phyloP scores from a whole-genome alignment of 2,797 vertebrate species.

The Alca torda region DNA sequence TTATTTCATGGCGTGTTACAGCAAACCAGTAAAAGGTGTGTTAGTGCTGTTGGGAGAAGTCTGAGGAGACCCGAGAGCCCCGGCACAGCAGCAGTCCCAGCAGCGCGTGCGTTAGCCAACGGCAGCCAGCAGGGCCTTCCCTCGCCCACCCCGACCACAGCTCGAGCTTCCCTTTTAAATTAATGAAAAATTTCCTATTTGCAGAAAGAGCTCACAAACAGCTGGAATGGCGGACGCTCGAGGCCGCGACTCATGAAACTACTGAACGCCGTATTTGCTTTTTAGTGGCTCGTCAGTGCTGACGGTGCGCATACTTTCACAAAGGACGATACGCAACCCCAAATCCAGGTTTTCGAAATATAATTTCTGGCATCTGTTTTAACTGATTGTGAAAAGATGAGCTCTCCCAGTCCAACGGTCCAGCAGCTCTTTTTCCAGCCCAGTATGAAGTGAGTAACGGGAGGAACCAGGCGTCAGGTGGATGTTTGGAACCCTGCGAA shows the following conservation, averaged over 20 bases:
- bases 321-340: neutral
- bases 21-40: neutral
- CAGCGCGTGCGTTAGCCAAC: neutral
- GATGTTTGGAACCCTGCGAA: constrained; percentile 41
- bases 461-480: constrained; percentile 5
- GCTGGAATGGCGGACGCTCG: neutral
- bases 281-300: accelerated
- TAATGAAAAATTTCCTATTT: neutral
- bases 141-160: neutral
- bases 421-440: neutral
- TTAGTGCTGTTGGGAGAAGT: neutral
- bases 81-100: neutral
- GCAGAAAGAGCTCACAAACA: neutral
- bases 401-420: neutral
- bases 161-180: neutral
- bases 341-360: accelerated
- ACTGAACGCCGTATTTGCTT: neutral
- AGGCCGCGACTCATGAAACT: neutral
- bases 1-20: neutral
- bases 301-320: neutral
- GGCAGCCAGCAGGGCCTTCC: neutral
- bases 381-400: neutral
- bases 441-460: neutral
- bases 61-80: neutral
- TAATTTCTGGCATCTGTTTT: neutral